phyloP scores from a whole-genome alignment of 2,888 invertebrate genomes.

The Strigamia maritima region DNA sequence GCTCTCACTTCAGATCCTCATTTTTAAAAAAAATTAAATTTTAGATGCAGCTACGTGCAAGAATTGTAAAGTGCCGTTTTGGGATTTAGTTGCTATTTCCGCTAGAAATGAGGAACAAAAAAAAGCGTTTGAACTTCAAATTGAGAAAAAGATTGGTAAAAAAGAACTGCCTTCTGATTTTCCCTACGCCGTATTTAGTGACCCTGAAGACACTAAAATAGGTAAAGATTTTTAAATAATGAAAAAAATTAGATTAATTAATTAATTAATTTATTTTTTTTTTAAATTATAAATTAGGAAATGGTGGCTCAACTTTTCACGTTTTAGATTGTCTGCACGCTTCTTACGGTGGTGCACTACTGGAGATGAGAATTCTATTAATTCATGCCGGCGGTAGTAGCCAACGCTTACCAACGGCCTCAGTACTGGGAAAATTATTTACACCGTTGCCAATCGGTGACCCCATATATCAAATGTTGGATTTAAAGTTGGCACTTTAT shows the following conservation, averaged over 20 bases:
- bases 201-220: conserved; percentile 53
- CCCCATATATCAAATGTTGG: conserved; percentile 52
- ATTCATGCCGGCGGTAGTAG: conserved; percentile 56
- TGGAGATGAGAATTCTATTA: conserved; percentile 49
- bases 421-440: conserved; percentile 55
- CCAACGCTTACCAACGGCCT: conserved; percentile 55
- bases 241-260: too few species aligned
- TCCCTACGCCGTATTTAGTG: conserved; percentile 50
- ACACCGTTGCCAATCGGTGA: conserved; percentile 51
- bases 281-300: conserved; percentile 36
- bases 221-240: conserved; percentile 42
- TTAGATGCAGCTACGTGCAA: background rate
- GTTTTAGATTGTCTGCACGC: conserved; percentile 48
- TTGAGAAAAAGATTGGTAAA: conserved; percentile 48
- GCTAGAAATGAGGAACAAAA: conserved; percentile 52
- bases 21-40: background rate
- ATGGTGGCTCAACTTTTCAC: conserved; percentile 53
- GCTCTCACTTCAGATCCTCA: background rate
- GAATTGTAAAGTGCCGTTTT: conserved; percentile 44
- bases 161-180: conserved; percentile 50
- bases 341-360: conserved; percentile 48
- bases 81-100: conserved; percentile 54
- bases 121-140: conserved; percentile 51
- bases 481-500: conserved; percentile 54
- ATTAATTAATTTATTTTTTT: background rate